A percentile compares a stretch with the other conserved stretches of the same genome.
Evolutionary conservation across 2,113 vertebrate genomes (phyloP).

Genomic region (Corythornis madagascariensis): DNA sequence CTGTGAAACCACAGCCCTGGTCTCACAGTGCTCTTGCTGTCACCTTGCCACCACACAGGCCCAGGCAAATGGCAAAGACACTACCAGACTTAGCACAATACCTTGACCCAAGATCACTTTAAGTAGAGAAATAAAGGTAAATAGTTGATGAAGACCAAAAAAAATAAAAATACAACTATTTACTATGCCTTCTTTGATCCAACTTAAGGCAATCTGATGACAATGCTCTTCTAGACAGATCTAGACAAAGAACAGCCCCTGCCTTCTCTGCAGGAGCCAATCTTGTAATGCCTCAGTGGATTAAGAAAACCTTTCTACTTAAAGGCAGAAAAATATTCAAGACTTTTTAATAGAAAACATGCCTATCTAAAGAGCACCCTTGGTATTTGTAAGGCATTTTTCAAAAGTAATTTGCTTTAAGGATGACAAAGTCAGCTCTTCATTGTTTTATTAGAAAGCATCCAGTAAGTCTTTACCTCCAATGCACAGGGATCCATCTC

Average conservation of each 20-base stretch:
- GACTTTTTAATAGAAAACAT: slow-evolving; percentile 35
- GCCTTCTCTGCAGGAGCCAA: not conserved
- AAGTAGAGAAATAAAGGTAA: not conserved
- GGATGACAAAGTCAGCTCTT: slow-evolving; percentile 45
- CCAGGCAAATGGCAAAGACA: not conserved
- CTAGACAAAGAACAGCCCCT: not conserved
- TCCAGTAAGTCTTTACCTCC: slow-evolving; percentile 40
- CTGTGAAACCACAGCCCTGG: not conserved
- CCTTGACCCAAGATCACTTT: not conserved
- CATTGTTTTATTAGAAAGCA: slow-evolving; percentile 54
- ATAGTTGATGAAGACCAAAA: not conserved
- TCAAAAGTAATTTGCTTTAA: slow-evolving; percentile 52
- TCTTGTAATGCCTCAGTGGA: not conserved
- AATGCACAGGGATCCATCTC: slow-evolving; percentile 20
- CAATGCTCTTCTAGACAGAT: not conserved
- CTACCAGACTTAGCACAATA: accelerated
- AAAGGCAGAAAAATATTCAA: slow-evolving; percentile 25
- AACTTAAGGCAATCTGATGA: not conserved
- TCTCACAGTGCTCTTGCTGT: accelerated
- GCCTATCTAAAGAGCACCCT: slow-evolving; percentile 31
- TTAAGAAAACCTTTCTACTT: not conserved
- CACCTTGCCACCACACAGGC: not conserved
- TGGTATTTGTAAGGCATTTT: slow-evolving; percentile 52
- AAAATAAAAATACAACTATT: not conserved
- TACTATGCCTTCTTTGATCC: not conserved